A percentile compares a stretch with the other conserved stretches of the same genome.
Evolutionary conservation across 2,113 vertebrate species (phyloP).

Genomic region (Hemiscyllium ocellatum): DNA sequence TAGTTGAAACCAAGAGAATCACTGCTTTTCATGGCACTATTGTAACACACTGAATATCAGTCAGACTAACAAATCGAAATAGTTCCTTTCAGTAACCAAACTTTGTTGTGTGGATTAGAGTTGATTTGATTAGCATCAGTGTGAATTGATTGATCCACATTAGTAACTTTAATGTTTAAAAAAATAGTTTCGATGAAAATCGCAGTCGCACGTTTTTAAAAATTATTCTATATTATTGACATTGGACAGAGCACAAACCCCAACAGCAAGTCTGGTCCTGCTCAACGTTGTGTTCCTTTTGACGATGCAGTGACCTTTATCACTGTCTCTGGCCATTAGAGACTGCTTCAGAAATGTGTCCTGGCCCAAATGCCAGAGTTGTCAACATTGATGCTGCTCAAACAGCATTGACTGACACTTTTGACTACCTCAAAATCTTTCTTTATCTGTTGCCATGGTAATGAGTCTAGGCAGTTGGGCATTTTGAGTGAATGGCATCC

Average conservation of each 20-base stretch:
- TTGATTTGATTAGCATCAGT: not conserved
- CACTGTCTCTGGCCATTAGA: not conserved
- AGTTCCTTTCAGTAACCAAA: not conserved
- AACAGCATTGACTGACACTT: not conserved
- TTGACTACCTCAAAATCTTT: constrained; percentile 14
- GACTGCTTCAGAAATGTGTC: not conserved
- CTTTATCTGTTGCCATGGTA: not conserved
- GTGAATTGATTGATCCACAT: not conserved
- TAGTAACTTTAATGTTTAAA: not conserved
- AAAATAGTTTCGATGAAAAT: not conserved
- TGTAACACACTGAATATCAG: not conserved
- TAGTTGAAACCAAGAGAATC: not conserved
- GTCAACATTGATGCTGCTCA: not conserved
- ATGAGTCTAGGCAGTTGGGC: not conserved
- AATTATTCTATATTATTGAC: not conserved
- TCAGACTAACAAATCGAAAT: not conserved
- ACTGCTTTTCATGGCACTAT: not conserved
- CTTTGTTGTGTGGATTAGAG: not conserved
- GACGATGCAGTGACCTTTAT: not conserved
- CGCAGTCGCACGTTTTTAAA: not conserved
- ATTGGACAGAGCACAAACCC: not conserved
- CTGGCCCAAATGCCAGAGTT: not conserved
- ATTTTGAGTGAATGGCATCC: not conserved
- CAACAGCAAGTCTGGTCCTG: not conserved
- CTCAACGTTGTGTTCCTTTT: not conserved